Percentiles rank a stretch among this genome's conserved stretches.
Evolutionary conservation across 2,113 vertebrate genomes (phyloP).

Genomic region (Phaethon lepturus): DNA sequence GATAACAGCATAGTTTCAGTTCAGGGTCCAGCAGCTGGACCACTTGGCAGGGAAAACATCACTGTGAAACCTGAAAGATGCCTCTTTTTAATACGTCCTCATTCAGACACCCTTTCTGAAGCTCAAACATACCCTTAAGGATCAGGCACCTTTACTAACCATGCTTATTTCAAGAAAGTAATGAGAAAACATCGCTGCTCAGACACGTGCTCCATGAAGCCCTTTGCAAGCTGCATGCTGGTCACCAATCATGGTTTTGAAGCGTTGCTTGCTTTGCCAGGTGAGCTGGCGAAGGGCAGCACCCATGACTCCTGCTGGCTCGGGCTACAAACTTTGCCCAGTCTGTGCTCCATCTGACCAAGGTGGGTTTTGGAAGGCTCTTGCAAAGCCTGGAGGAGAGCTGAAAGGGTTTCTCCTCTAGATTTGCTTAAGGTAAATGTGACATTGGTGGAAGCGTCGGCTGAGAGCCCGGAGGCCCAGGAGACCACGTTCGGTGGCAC

Average conservation of each 20-base stretch:
- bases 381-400: background rate
- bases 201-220: background rate
- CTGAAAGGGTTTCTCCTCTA: background rate
- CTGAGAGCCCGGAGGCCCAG: rapidly evolving
- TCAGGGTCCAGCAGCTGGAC: background rate
- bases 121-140: background rate
- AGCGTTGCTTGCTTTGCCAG: background rate
- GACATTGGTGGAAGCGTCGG: rapidly evolving
- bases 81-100: background rate
- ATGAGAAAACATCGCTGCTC: background rate
- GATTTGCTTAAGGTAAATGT: background rate
- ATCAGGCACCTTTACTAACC: background rate
- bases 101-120: background rate
- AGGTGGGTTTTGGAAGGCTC: background rate
- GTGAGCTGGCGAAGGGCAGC: background rate
- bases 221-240: background rate
- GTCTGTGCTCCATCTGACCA: background rate
- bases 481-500: background rate
- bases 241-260: background rate
- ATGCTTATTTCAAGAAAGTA: background rate
- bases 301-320: rapidly evolving
- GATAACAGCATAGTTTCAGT: background rate
- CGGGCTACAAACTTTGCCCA: background rate
- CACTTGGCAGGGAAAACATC: background rate
- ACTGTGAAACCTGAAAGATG: background rate